Conservation (phyloP, 2,888 invertebrate species). For the Cryptocephalus primarius region DNA sequence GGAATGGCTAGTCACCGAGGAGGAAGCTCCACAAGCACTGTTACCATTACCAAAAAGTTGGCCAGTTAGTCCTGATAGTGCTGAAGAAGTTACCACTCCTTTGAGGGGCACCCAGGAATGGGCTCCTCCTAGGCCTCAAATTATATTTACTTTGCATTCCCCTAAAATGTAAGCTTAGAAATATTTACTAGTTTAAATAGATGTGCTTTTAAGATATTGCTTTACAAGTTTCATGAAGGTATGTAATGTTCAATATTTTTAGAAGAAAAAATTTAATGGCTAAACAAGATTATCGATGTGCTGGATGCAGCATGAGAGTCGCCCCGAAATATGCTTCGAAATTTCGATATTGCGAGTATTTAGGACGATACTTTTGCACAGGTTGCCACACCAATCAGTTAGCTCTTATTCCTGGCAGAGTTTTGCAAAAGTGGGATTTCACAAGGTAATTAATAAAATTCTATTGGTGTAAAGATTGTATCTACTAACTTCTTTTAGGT, state of each 20-base stretch:
- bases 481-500: conserved; percentile 39
- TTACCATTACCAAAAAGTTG: conserved; percentile 65
- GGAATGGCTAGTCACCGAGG: conserved; percentile 69
- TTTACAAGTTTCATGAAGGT: no score
- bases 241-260: conserved; percentile 9
- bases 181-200: neutral
- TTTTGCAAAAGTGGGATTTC: conserved; percentile 55
- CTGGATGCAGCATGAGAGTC: conserved; percentile 76
- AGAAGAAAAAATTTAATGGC: conserved; percentile 54
- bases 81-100: conserved; percentile 40
- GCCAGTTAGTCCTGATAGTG: conserved; percentile 56
- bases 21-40: conserved; percentile 66
- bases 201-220: no score
- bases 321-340: conserved; percentile 58
- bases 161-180: conserved; percentile 46
- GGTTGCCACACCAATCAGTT: conserved; percentile 74
- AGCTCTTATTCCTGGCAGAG: conserved; percentile 57
- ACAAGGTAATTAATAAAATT: conserved; percentile 40
- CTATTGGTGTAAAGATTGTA: neutral
- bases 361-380: conserved; percentile 77
- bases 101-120: conserved; percentile 68
- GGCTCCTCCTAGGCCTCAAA: conserved; percentile 76
- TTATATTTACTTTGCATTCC: conserved; percentile 69
- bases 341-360: conserved; percentile 73
- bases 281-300: conserved; percentile 69